These are phyloP conservation scores for Apotomis turbidana DNA, from an alignment of 2,888 invertebrate genomes.

Conservation along the genomic window DNA sequence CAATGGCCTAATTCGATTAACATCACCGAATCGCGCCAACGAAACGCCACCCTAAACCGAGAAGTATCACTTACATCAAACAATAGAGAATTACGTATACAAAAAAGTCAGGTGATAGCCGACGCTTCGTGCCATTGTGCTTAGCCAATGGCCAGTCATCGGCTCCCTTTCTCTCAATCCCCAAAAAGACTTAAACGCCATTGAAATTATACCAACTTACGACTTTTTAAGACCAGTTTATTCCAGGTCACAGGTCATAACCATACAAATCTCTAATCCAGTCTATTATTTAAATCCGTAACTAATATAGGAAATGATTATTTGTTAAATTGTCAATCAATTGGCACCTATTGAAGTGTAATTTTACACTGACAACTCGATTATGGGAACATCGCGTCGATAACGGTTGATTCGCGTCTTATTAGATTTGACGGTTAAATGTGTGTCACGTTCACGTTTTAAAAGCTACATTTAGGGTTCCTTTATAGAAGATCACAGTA, in stretches of 20 bases:
- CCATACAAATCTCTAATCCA: constrained; percentile 68
- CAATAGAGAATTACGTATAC: constrained; percentile 75
- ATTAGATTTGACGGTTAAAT: constrained; percentile 24
- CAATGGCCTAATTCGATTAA: constrained; percentile 2
- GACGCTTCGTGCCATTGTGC: constrained; percentile 65
- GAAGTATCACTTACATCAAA: constrained; percentile 72
- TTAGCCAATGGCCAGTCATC: constrained; percentile 68
- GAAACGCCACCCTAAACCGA: constrained; percentile 59
- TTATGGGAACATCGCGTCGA: constrained; percentile 29
- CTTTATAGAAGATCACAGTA: too few species aligned
- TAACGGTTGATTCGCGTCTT: constrained; percentile 25
- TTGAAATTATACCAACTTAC: neutral
- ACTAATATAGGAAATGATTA: constrained; percentile 41
- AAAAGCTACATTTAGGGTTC: constrained; percentile 5
- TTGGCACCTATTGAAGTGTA: constrained; percentile 40
- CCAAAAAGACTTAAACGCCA: neutral
- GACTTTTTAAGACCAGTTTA: neutral
- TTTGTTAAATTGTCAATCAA: constrained; percentile 42
- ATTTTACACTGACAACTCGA: constrained; percentile 42
- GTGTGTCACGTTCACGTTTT: constrained; percentile 9
- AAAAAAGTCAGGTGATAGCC: constrained; percentile 69
- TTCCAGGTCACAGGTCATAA: constrained; percentile 33
- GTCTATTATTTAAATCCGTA: constrained; percentile 49
- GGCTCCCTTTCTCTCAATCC: constrained; percentile 47
- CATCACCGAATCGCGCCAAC: constrained; percentile 42